Base-by-base conservation (phyloP, 1,140 invertebrate species). In the Drosophila lacteicornis region DNA sequence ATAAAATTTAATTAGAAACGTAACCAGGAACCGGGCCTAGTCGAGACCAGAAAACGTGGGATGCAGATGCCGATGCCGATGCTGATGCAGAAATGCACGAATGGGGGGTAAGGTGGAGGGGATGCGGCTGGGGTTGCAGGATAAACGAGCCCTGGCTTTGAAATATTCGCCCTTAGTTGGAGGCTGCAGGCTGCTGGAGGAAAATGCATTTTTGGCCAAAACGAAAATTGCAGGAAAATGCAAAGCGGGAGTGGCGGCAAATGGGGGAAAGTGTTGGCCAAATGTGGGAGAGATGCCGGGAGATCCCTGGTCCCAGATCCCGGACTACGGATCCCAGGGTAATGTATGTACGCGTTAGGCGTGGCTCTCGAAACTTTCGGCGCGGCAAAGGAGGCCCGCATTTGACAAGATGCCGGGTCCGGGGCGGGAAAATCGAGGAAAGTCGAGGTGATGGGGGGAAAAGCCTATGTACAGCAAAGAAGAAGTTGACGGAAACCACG, bases 1-100 rank as follows among this genome's bases (percentile, higher is more conserved):
- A 90, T 90, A 90, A 90, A 90, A 90, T 90, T 90, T 90, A 90
- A 90, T 90, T 90, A 90, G 85, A 91, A 90, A 90, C 86, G 85
- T 90, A 82, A 66, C 79, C 80, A 76, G 82, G 81, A 76, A 49
- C 71, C 55, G 36, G 58, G n/a, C 62, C 38, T 30, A 75, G 49
- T 45, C 25, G 30, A 38, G 19, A 30, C 67, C 47, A 50, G 46
- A 25, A 42, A 56, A 56, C 53, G 53, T 56, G 53, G 36, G 53
- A 25, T 56, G 33, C 55, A 38, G 22, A n/a, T 38, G 33, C 36
- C 36, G 9, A 57, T 40, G 53, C 33, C 13, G 1, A 19, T 45
- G 33, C 33, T 7, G 30, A 65, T 43, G 36, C 51, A 38, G 51
- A 55, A 33, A 56, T 56, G 19, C 53, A n/a, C 8, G 8, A 12